Conservation (phyloP, 2,888 invertebrate genomes). For the Branchinecta sandiegonensis region DNA sequence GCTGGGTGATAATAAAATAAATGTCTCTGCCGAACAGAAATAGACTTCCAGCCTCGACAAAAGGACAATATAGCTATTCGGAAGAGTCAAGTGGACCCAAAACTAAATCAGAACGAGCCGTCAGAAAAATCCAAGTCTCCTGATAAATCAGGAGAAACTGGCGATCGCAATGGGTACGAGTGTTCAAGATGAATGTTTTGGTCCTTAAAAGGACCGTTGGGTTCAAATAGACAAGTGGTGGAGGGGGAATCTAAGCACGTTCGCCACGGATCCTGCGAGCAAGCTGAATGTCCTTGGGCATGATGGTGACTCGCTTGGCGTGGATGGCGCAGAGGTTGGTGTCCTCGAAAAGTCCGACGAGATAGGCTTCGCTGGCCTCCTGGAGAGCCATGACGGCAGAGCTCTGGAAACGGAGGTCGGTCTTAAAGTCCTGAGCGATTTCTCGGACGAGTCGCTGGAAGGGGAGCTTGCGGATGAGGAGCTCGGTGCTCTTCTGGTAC, state of each 20-base stretch:
- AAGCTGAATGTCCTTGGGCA: constrained; percentile 94
- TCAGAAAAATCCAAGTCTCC: no score
- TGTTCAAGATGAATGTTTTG: neutral
- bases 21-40: no score
- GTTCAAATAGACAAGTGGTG: neutral
- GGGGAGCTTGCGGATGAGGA: constrained; percentile 39
- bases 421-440: constrained; percentile 32
- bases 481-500: constrained; percentile 40
- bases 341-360: constrained; percentile 91
- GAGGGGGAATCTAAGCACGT: constrained; percentile 44
- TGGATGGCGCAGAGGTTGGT: constrained; percentile 96
- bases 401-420: constrained; percentile 30
- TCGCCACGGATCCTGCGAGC: constrained; percentile 92
- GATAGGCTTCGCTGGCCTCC: constrained; percentile 70
- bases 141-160: no score
- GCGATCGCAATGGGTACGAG: no score
- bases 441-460: constrained; percentile 33
- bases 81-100: no score
- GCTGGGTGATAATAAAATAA: no score
- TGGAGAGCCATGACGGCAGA: constrained; percentile 23
- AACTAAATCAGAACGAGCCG: no score
- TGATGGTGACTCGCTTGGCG: constrained; percentile 91
- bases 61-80: no score
- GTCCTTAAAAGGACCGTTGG: constrained; percentile 5
- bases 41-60: no score